Evolutionary conservation across 2,888 invertebrate species (phyloP).

Genomic region (Branchipolynoe longqiensis): DNA sequence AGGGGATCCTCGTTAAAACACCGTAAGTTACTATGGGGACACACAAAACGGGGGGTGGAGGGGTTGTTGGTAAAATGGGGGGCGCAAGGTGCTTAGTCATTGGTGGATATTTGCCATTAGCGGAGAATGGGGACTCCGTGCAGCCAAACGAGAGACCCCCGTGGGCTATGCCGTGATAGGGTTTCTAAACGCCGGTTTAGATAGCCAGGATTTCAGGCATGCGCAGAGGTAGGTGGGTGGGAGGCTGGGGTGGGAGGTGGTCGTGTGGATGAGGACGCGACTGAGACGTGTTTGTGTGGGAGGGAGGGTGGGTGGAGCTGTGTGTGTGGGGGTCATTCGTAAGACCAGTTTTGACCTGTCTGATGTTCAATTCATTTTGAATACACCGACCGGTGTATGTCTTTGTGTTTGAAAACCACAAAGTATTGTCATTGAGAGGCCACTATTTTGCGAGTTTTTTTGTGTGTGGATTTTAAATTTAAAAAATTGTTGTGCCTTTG

Average conservation of each 20-base stretch:
- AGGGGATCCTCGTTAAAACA: too few species aligned
- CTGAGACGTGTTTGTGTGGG: background rate
- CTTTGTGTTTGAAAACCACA: too few species aligned
- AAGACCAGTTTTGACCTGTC: too few species aligned
- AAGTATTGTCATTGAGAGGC: too few species aligned
- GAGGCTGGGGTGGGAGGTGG: background rate
- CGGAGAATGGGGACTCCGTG: slow-evolving; percentile 16
- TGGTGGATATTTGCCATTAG: slow-evolving; percentile 7
- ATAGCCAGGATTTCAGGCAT: slow-evolving; percentile 30
- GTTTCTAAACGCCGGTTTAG: slow-evolving; percentile 52
- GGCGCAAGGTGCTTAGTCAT: slow-evolving; percentile 2
- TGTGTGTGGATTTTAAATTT: too few species aligned
- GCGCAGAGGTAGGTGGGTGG: background rate
- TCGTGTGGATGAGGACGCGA: background rate
- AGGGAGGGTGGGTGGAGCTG: background rate
- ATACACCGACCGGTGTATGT: too few species aligned
- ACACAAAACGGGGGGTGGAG: too few species aligned
- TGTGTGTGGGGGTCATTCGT: too few species aligned
- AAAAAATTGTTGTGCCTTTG: too few species aligned
- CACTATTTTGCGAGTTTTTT: too few species aligned
- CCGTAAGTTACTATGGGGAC: too few species aligned
- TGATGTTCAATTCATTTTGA: too few species aligned
- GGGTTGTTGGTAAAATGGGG: background rate
- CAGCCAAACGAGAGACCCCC: background rate
- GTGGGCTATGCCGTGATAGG: slow-evolving; percentile 41